Evolutionary conservation across 1,140 invertebrate species (phyloP), one percentile per base, ranked within the genome.

Genomic region (Hycleus phaleratus): DNA sequence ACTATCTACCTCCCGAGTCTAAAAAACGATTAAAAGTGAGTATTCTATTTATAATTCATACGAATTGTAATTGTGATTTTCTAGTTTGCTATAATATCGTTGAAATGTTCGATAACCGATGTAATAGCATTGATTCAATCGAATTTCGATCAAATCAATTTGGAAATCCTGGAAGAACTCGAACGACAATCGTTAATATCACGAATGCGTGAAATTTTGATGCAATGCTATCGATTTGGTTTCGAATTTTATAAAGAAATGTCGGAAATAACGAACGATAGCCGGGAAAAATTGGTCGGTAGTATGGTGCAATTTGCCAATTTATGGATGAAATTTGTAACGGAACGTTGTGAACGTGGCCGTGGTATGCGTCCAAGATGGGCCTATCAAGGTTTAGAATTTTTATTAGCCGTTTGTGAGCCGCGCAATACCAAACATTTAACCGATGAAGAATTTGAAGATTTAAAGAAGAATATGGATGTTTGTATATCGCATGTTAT

Each of bases 201-300:
- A 0, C 74, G 88, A 42, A 84, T 86, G 7, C 76, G 88, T 0
- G 91, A 94, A 70, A 86, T 93, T 38, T 75, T 95, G 42, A 85
- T 93, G 72, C 90, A 92, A 68, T 86, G 87, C 49, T 95, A 87
- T 73, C 88, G 87, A 71, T 90, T 93, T 75, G 90, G 88, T 2
- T 95, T 95, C 74, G 91, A 92, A 81, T 92, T 92, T 69, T 85
- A 92, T 66, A 90, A 86, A 73, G 90, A 92, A 72, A 79, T 91
- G 48, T 84, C 82, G 10, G 70, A 72, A 46, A 48, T 71, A 8
- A 62, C 68, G 0, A 42, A 51, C 26, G 61, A 70, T 26, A 58
- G 49, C 8, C 60, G 67, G 6, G 50, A 61, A 40, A 63, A 66
- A 65, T 44, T 73, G 6, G 64, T 68, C 0, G 32, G 60, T 11